Evolutionary conservation across 2,113 vertebrate species (phyloP).

Genomic region (Oreochromis aureus): DNA sequence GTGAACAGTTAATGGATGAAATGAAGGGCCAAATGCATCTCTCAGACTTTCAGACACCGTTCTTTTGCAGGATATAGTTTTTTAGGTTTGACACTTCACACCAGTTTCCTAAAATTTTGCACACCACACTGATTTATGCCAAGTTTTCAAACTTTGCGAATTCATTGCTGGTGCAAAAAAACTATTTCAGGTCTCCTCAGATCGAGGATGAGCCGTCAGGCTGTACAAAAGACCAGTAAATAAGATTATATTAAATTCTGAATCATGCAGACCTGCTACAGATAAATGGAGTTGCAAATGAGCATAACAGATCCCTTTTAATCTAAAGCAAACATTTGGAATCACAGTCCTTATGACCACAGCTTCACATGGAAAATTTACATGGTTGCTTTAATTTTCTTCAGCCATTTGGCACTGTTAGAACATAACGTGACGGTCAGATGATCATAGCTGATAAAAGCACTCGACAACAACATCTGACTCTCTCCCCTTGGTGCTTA

Average conservation of each 20-base stretch:
- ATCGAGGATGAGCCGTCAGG: background rate
- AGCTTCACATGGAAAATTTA: background rate
- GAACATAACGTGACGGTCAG: background rate
- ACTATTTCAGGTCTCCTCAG: background rate
- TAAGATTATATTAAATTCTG: background rate
- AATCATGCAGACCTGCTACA: background rate
- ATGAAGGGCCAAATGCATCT: background rate
- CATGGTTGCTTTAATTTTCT: background rate
- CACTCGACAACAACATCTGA: constrained; percentile 4
- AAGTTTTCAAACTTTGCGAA: background rate
- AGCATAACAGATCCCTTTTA: background rate
- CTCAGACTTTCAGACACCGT: background rate
- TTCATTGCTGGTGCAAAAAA: background rate
- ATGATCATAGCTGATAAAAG: constrained; percentile 5
- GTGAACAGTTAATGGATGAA: background rate
- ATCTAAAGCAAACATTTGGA: background rate
- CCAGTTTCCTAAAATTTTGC: background rate
- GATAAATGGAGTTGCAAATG: background rate
- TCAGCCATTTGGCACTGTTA: background rate
- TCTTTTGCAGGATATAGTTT: background rate
- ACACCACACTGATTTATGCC: background rate
- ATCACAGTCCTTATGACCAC: background rate
- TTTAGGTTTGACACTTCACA: background rate
- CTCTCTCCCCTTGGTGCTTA: background rate
- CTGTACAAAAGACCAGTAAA: background rate